Conservation (phyloP, 2,888 invertebrate genomes). For the Plebejus melissa region DNA sequence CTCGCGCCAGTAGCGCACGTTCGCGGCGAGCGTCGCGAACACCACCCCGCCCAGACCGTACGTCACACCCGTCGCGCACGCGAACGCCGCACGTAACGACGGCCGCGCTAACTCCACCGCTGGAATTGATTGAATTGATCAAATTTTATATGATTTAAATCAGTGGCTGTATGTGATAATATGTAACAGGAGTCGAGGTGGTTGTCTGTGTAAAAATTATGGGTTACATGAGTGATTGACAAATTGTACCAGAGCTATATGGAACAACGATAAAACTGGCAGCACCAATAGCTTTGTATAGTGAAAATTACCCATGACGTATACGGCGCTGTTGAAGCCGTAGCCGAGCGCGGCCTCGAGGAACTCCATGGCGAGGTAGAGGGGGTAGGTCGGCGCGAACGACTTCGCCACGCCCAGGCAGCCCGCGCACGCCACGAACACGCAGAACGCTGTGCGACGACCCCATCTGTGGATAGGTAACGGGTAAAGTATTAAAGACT, state of each 20-base stretch:
- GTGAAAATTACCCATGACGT: conserved; percentile 58
- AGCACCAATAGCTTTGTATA: not conserved
- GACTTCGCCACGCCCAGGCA: conserved; percentile 74
- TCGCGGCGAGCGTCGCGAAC: conserved; percentile 57
- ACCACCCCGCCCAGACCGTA: conserved; percentile 79
- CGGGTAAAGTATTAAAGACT: no score
- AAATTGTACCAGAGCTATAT: no score
- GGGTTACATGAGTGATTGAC: no score
- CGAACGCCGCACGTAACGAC: conserved; percentile 60
- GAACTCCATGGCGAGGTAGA: conserved; percentile 78
- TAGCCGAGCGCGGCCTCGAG: conserved; percentile 77
- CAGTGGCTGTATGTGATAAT: no score
- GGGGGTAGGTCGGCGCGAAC: conserved; percentile 73
- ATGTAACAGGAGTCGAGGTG: no score
- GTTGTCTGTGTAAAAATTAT: no score
- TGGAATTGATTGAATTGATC: conserved; percentile 36
- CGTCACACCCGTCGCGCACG: conserved; percentile 62
- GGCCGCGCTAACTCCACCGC: conserved; percentile 65
- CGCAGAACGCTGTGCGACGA: conserved; percentile 74
- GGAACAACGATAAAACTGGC: no score
- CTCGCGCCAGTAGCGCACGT: conserved; percentile 82
- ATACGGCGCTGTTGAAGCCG: conserved; percentile 77
- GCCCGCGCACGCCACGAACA: conserved; percentile 67
- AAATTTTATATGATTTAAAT: no score
- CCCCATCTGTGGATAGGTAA: conserved; percentile 60